phyloP scores from a whole-genome alignment of 2,797 vertebrate genomes.

The Anolis apletophallus region DNA sequence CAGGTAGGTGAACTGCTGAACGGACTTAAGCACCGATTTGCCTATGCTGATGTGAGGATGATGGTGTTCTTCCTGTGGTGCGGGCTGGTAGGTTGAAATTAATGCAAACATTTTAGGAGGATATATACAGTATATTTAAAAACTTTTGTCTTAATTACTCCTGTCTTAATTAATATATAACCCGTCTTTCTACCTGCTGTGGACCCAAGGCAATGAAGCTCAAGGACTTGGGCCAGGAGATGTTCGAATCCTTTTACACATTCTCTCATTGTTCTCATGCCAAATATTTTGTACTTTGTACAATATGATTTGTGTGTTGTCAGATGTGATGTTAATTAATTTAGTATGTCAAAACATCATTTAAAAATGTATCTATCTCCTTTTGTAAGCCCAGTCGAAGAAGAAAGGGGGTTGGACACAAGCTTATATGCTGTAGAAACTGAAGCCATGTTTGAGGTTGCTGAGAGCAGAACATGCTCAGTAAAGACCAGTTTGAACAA shows the following conservation, averaged over 20 bases:
- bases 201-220: too few species aligned
- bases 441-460: not conserved
- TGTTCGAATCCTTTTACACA: not conserved
- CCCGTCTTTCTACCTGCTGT: not conserved
- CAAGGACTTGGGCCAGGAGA: not conserved
- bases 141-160: too few species aligned
- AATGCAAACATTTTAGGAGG: not conserved
- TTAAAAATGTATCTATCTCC: too few species aligned
- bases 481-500: not conserved
- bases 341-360: too few species aligned
- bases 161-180: too few species aligned
- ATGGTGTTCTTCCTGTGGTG: too few species aligned
- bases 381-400: not conserved
- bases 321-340: not conserved
- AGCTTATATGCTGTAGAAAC: not conserved
- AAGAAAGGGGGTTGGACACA: not conserved
- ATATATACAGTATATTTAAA: too few species aligned
- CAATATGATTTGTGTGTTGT: not conserved
- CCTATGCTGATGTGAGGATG: too few species aligned
- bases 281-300: not conserved
- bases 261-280: not conserved
- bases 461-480: not conserved
- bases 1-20: too few species aligned
- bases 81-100: too few species aligned
- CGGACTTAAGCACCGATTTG: too few species aligned